Percentiles rank a stretch among this genome's conserved stretches.
These are phyloP conservation scores for Elgonia sp. DNA, from an alignment of 2,888 invertebrate species.

Conservation along the genomic window DNA sequence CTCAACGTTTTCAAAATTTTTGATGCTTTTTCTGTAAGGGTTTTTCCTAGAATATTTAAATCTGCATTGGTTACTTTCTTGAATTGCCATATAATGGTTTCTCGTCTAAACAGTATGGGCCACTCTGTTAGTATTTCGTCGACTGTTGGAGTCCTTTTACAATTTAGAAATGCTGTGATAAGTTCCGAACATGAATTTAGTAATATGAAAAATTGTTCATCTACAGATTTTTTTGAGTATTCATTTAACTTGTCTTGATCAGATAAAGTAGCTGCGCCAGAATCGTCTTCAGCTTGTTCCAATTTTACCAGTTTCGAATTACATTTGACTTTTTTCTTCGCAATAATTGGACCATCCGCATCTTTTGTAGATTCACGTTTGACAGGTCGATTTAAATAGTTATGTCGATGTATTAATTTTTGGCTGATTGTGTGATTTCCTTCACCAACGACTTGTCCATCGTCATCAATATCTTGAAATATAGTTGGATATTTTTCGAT, in stretches of 20 bases:
- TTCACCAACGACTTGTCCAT: slow-evolving; percentile 77
- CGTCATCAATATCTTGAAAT: slow-evolving; percentile 78
- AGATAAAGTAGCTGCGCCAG: background rate
- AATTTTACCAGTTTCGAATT: too few relatives aligned
- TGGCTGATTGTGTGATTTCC: slow-evolving; percentile 71
- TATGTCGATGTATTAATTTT: slow-evolving; percentile 76
- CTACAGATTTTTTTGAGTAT: background rate
- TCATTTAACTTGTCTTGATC: background rate
- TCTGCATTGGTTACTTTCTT: background rate
- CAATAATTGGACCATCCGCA: too few relatives aligned
- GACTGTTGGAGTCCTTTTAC: slow-evolving; percentile 24
- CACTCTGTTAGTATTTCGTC: background rate
- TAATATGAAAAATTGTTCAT: background rate
- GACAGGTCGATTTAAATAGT: slow-evolving; percentile 73
- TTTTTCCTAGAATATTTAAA: background rate
- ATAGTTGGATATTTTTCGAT: slow-evolving; percentile 75
- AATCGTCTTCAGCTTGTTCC: too few relatives aligned
- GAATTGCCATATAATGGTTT: slow-evolving; percentile 11
- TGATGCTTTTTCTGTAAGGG: background rate
- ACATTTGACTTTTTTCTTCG: too few relatives aligned
- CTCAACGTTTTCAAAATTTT: background rate
- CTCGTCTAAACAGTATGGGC: slow-evolving; percentile 12
- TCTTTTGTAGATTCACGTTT: background rate
- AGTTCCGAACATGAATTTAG: background rate
- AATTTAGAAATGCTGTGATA: background rate